Conservation (phyloP, 2,113 vertebrate species). For the Thermophis baileyi region DNA sequence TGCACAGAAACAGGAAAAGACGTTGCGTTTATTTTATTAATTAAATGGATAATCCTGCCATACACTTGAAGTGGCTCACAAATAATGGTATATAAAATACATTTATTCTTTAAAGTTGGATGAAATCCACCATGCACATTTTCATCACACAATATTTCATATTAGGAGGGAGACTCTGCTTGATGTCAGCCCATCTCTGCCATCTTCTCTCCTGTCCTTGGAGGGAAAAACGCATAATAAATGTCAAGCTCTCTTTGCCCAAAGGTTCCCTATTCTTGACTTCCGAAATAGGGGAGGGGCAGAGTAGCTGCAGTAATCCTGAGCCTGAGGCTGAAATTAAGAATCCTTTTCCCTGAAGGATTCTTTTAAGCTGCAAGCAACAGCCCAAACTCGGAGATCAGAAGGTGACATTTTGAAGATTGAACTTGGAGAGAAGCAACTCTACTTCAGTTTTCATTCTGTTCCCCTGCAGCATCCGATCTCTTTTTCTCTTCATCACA, state of each 20-base stretch:
- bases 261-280: too few species aligned
- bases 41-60: neutral
- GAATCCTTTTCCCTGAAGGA: too few species aligned
- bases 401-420: too few species aligned
- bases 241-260: neutral
- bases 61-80: neutral
- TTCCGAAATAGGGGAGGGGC: too few species aligned
- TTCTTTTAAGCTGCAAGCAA: too few species aligned
- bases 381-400: too few species aligned
- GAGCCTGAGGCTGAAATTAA: too few species aligned
- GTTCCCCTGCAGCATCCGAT: too few species aligned
- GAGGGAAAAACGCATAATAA: neutral
- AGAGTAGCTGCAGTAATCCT: too few species aligned
- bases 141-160: neutral
- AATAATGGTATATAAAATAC: neutral
- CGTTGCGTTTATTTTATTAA: neutral
- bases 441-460: too few species aligned
- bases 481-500: too few species aligned
- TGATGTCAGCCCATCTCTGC: neutral
- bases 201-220: neutral
- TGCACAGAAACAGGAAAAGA: neutral
- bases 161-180: neutral
- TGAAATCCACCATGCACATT: neutral
- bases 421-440: too few species aligned
- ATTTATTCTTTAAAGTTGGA: neutral